Percentiles rank a stretch among this genome's conserved stretches.
These are phyloP conservation scores for Anolis carolinensis DNA, from an alignment of 2,113 vertebrate species.

Conservation along the genomic window DNA sequence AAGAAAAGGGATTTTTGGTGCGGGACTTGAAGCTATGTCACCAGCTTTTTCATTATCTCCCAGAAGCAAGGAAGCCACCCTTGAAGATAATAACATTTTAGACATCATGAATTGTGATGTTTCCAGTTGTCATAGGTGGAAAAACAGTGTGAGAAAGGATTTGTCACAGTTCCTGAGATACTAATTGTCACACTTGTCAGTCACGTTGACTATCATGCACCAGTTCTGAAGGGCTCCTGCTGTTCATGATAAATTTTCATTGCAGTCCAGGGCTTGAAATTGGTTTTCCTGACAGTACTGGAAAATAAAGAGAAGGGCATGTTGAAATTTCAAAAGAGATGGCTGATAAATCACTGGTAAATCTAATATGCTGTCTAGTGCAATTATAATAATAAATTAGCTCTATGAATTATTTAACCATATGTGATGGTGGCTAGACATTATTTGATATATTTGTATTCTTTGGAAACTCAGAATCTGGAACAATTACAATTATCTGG, in stretches of 20 bases:
- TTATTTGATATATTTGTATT: neutral
- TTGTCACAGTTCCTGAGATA: neutral
- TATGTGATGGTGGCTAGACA: neutral
- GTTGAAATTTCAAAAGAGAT: neutral
- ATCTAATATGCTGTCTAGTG: neutral
- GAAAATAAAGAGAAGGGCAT: neutral
- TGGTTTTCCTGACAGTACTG: neutral
- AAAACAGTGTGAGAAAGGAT: neutral
- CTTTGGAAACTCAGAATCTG: neutral
- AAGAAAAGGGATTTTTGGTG: neutral
- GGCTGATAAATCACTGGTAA: neutral
- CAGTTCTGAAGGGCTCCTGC: neutral
- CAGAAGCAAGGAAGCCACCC: neutral
- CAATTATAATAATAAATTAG: neutral
- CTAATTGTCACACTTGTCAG: slow-evolving; percentile 13
- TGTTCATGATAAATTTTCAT: neutral
- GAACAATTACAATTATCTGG: neutral
- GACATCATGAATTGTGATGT: neutral
- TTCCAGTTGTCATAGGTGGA: neutral
- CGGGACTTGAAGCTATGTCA: neutral
- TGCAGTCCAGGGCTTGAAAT: neutral
- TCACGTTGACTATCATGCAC: neutral
- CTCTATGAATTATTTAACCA: neutral
- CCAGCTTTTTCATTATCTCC: neutral
- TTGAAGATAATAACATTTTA: neutral